Conservation (phyloP, 2,797 vertebrate species). For the Enteromius argenteus region DNA sequence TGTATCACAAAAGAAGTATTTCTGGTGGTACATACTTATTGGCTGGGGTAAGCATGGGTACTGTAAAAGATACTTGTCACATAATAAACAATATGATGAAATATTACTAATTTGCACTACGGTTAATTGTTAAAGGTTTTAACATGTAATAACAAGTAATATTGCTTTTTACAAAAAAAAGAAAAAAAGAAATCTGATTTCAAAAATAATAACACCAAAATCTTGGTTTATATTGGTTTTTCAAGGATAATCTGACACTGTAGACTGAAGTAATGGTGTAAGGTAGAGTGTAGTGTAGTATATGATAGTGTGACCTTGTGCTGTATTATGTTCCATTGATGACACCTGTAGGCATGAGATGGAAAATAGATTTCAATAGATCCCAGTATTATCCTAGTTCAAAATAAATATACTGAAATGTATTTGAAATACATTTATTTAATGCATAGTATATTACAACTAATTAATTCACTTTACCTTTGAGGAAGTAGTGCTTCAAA, state of each 20-base stretch:
- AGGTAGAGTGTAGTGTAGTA: not conserved
- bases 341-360: slow-evolving; percentile 22
- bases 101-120: not conserved
- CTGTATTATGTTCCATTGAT: slow-evolving; percentile 13
- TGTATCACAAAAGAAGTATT: slow-evolving; percentile 88
- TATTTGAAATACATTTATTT: not conserved
- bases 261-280: not conserved
- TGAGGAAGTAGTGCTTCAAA: not conserved
- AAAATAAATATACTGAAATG: not conserved
- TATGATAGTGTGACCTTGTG: not conserved
- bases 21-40: slow-evolving; percentile 89
- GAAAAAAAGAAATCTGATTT: not conserved
- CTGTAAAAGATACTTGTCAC: not conserved
- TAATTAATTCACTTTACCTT: not conserved
- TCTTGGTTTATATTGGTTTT: not conserved
- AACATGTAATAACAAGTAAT: not conserved
- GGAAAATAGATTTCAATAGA: not conserved
- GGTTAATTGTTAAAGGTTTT: not conserved
- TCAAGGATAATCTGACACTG: not conserved
- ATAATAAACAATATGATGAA: not conserved
- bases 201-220: not conserved
- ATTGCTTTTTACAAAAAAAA: not conserved
- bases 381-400: not conserved
- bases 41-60: slow-evolving; percentile 83
- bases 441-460: not conserved